A percentile compares a stretch with the other conserved stretches of the same genome.
These are phyloP conservation scores for Solenopsis fugax DNA, from an alignment of 1,140 invertebrate genomes.

Conservation along the genomic window DNA sequence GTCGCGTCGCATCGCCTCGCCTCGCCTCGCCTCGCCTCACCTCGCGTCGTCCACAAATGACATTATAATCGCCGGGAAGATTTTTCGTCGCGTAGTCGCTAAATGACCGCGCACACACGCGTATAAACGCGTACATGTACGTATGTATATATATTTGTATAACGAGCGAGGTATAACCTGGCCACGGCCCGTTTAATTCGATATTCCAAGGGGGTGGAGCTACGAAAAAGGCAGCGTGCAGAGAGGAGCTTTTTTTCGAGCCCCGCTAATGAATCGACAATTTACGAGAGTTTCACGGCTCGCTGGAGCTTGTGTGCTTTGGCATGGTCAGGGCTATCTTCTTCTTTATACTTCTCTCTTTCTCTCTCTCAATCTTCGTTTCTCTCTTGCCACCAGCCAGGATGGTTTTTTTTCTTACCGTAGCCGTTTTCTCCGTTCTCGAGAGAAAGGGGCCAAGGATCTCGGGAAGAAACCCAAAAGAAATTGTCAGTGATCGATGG, in stretches of 20 bases:
- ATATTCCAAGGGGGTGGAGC: slow-evolving; percentile 69
- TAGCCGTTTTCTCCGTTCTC: slow-evolving; percentile 37
- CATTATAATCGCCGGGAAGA: slow-evolving; percentile 76
- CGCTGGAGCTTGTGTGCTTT: slow-evolving; percentile 63
- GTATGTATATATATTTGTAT: slow-evolving; percentile 32
- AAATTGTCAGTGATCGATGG: slow-evolving; percentile 69
- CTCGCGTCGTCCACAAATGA: slow-evolving; percentile 69
- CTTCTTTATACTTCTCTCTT: slow-evolving; percentile 32
- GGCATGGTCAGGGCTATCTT: slow-evolving; percentile 53
- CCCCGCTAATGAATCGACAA: slow-evolving; percentile 80
- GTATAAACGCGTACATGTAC: not conserved
- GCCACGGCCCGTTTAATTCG: slow-evolving; percentile 78
- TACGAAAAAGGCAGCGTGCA: slow-evolving; percentile 56
- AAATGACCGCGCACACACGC: slow-evolving; percentile 42
- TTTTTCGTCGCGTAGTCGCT: slow-evolving; percentile 64
- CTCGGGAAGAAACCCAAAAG: slow-evolving; percentile 55
- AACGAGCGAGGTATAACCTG: slow-evolving; percentile 56
- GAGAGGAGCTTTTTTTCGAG: slow-evolving; percentile 70
- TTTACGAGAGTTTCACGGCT: slow-evolving; percentile 81
- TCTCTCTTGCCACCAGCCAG: slow-evolving; percentile 11
- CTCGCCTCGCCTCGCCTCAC: slow-evolving; percentile 23
- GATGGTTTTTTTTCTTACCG: slow-evolving; percentile 43
- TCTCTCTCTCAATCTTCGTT: slow-evolving; percentile 36
- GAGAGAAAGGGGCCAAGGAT: slow-evolving; percentile 50
- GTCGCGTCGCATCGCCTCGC: slow-evolving; percentile 52